Conservation (phyloP, 2,797 vertebrate species). For the Agapornis canus region DNA sequence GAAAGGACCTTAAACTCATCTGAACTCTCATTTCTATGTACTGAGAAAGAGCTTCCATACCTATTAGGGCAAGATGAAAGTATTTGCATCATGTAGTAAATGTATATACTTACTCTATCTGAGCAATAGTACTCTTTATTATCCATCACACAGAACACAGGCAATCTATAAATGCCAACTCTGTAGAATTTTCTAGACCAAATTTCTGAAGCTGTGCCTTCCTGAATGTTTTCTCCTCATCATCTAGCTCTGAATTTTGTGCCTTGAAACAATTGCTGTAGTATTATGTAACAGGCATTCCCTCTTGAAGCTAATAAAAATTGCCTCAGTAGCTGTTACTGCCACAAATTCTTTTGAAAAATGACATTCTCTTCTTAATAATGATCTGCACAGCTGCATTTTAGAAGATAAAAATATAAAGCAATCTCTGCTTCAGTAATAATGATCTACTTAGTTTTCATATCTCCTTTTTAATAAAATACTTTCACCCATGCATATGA, state of each 20-base stretch:
- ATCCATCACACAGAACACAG: not conserved
- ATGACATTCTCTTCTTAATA: slow-evolving; percentile 36
- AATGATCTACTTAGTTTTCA: slow-evolving; percentile 8
- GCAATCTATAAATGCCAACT: not conserved
- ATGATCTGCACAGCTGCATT: slow-evolving; percentile 23
- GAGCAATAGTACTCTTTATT: not conserved
- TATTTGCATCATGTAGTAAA: not conserved
- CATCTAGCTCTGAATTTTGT: not conserved
- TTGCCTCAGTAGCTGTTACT: not conserved
- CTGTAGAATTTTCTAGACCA: not conserved
- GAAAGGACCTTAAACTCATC: too few relatives aligned
- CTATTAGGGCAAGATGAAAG: not conserved
- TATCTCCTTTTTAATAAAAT: slow-evolving; percentile 5
- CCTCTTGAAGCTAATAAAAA: slow-evolving; percentile 31
- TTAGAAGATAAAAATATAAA: slow-evolving; percentile 51
- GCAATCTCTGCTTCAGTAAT: slow-evolving; percentile 13
- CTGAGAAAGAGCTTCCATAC: not conserved
- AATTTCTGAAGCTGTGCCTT: not conserved
- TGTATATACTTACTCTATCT: not conserved
- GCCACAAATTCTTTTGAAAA: slow-evolving; percentile 35
- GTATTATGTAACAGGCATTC: slow-evolving; percentile 33
- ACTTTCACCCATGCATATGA: not conserved
- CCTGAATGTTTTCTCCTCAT: not conserved
- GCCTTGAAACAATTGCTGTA: not conserved
- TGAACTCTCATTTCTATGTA: not conserved